Conservation (phyloP, 2,113 vertebrate genomes). For the Rhabdornis inornatus region DNA sequence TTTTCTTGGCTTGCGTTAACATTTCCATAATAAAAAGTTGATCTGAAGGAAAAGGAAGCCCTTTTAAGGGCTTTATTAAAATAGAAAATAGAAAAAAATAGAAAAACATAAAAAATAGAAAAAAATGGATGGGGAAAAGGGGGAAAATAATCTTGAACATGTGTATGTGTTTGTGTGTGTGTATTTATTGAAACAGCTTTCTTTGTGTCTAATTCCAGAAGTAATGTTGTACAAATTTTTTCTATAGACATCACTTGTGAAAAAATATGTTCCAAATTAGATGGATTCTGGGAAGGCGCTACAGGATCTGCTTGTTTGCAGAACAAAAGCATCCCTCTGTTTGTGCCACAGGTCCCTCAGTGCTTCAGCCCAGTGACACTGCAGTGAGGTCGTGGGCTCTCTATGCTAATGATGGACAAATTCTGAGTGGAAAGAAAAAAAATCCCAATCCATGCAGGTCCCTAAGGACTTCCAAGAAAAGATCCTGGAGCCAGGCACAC, state of each 20-base stretch:
- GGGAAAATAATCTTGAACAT: neutral
- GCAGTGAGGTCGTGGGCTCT: neutral
- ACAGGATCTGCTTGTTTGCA: neutral
- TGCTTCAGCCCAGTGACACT: neutral
- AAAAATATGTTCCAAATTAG: neutral
- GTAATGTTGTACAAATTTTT: neutral
- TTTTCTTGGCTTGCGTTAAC: neutral
- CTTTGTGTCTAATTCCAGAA: neutral
- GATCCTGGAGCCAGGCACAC: rapidly evolving
- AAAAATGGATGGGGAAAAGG: rapidly evolving
- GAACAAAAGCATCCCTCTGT: neutral
- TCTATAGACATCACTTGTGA: neutral
- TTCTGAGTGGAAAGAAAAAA: neutral
- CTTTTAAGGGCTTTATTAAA: neutral
- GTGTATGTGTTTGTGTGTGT: neutral
- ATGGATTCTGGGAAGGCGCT: neutral
- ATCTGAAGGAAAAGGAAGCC: neutral
- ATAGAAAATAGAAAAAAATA: neutral
- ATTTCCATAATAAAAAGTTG: neutral
- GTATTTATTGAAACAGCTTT: neutral
- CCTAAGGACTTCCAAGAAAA: neutral
- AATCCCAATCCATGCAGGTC: rapidly evolving
- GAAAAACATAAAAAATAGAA: neutral
- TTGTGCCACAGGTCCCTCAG: neutral
- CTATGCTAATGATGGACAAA: neutral